phyloP scores from a whole-genome alignment of 23 tunicate species.

The Ascidia mentula region DNA sequence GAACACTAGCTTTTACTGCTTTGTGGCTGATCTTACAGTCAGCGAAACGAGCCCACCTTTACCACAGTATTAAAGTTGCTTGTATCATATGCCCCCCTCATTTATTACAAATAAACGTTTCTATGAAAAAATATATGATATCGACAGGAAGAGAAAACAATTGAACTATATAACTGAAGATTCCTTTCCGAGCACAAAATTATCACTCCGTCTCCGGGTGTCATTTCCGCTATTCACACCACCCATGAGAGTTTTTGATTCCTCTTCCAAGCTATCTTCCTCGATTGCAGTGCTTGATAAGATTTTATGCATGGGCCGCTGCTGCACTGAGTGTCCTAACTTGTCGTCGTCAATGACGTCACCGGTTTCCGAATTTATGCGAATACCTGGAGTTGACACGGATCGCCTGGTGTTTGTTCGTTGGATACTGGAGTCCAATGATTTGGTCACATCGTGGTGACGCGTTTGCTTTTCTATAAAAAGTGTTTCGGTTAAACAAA shows the following conservation, averaged over 20 bases:
- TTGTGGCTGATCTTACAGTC: too few relatives aligned
- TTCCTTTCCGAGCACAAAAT: neutral
- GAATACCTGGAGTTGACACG: constrained; percentile 61
- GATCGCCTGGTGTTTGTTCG: constrained; percentile 17
- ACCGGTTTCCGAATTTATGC: constrained; percentile 81
- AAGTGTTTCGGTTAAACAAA: too few relatives aligned
- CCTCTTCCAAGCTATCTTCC: constrained; percentile 22
- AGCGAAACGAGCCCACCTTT: too few relatives aligned
- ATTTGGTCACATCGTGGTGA: too few relatives aligned
- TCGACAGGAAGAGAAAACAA: neutral
- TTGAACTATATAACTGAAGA: neutral
- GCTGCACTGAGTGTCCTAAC: neutral
- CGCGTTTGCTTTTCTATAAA: too few relatives aligned
- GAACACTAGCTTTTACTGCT: too few relatives aligned
- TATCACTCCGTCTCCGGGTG: too few relatives aligned
- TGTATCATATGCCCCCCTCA: too few relatives aligned
- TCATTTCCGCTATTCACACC: neutral
- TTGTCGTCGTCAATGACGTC: constrained; percentile 40
- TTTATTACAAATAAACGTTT: neutral
- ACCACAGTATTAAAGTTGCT: too few relatives aligned
- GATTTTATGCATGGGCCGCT: constrained; percentile 16
- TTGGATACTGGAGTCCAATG: neutral
- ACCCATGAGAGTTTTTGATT: neutral
- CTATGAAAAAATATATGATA: too few relatives aligned
- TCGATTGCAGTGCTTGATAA: constrained; percentile 69